Evolutionary conservation across 2,888 invertebrate genomes (phyloP), one percentile per base, ranked within the genome.

Genomic region (Drosophila atripex): DNA sequence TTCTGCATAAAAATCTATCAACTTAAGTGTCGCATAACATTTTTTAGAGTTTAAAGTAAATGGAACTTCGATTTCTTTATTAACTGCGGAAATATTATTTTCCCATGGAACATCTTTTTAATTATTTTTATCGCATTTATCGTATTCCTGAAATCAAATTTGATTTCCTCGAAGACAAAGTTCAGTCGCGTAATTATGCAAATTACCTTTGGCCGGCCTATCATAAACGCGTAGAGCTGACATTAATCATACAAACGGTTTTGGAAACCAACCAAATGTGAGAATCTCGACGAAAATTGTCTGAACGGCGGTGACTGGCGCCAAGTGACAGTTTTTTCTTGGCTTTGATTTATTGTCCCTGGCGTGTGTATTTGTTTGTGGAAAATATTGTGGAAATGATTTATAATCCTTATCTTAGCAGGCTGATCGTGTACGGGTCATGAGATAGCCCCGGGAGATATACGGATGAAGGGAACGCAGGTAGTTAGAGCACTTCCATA

Each of bases 321-420:
- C 86, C 82, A 83, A 79, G 53, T 86, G 84, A 84, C 84, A 84
- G 71, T 70, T 70, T 78, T 84, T 78, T 71, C 68, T 41, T 41
- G 12, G 56, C 73, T 73, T 84, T 84, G 86, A 84, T 84, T 84
- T 84, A 84, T 84, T 74, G 66, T 77, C 77, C 43, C 5, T 8
- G 47, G 46, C 53, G 54, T 50, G 46, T 68, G 41, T 68, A 50
- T 60, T 51, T 71, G 79, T 74, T 35, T 35, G 77, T 79, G 80
- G 77, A 86, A 82, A 82, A 82, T 83, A 83, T 78, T 78, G 77
- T 80, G 70, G 63, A 83, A 83, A 86, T 83, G 86, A 83, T 83
- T 83, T 83, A 83, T 86, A 83, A 86, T 83, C 86, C 80, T 86
- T 83, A 83, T 83, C 82, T 76, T 52, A 28, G 56, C 55, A 49